Evolutionary conservation across 2,797 vertebrate genomes (phyloP).

Genomic region (Anableps anableps): DNA sequence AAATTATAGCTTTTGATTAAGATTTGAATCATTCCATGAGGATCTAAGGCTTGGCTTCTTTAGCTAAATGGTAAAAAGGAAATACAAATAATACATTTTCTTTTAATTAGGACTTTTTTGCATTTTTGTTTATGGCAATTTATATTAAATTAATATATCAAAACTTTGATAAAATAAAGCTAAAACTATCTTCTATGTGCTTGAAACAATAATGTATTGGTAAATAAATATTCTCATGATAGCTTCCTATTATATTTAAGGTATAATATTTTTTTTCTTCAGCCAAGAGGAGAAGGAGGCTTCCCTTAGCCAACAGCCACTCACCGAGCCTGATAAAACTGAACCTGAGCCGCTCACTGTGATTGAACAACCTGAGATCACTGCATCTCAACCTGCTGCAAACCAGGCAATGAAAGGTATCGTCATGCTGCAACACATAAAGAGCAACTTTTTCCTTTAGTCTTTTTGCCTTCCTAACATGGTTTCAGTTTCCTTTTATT

Average conservation of each 20-base stretch:
- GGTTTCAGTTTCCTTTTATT: background rate
- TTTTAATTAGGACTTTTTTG: background rate
- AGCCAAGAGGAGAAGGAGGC: conserved; percentile 64
- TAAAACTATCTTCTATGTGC: background rate
- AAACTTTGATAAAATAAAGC: background rate
- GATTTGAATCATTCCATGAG: background rate
- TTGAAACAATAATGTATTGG: background rate
- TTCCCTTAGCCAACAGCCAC: conserved; percentile 17
- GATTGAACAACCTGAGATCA: conserved; percentile 78
- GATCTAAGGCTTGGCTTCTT: background rate
- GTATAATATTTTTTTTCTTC: conserved; percentile 9
- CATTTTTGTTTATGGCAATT: background rate
- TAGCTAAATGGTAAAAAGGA: background rate
- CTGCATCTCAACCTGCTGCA: conserved; percentile 76
- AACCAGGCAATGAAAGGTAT: conserved; percentile 87
- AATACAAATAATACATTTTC: background rate
- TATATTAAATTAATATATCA: background rate
- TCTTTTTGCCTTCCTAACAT: background rate
- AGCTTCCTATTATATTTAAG: background rate
- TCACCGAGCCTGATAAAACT: conserved; percentile 50
- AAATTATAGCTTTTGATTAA: conserved; percentile 5
- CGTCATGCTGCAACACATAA: background rate
- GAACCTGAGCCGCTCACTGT: conserved; percentile 72
- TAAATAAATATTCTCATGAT: conserved; percentile 6
- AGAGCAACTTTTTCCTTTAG: background rate